phyloP scores from a whole-genome alignment of 2,888 invertebrate species.

The Cephus pulcher region DNA sequence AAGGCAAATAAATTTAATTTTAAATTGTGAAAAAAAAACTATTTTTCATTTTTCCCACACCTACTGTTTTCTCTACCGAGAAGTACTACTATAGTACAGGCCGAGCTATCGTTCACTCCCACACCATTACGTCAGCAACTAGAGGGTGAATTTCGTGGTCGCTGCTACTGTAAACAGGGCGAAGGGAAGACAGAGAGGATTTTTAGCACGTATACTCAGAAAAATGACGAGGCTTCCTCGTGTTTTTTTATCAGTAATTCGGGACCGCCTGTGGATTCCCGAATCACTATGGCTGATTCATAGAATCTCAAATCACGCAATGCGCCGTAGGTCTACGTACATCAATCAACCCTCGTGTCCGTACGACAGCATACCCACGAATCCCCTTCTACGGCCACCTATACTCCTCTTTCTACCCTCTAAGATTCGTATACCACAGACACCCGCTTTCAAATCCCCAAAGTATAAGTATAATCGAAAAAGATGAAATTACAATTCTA shows the following conservation, averaged over 20 bases:
- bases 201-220: not conserved
- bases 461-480: not conserved
- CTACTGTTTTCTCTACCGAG: not conserved
- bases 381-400: not conserved
- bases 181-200: not conserved
- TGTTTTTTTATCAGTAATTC: not conserved
- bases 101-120: not conserved
- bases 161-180: not conserved
- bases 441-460: not conserved
- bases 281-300: conserved; percentile 1
- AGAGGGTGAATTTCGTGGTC: not conserved
- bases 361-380: not conserved
- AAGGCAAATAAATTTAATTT: not conserved
- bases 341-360: not conserved
- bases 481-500: not conserved
- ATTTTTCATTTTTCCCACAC: not conserved
- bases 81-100: not conserved
- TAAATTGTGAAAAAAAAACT: not conserved
- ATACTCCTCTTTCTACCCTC: not conserved
- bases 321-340: not conserved
- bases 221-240: not conserved
- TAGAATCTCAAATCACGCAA: conserved; percentile 1
- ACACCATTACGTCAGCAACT: not conserved
- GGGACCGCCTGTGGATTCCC: not conserved
- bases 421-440: not conserved